Evolutionary conservation across 2,888 invertebrate species (phyloP), one percentile per base, ranked within the genome.

Genomic region (Dicyrtomina minuta): DNA sequence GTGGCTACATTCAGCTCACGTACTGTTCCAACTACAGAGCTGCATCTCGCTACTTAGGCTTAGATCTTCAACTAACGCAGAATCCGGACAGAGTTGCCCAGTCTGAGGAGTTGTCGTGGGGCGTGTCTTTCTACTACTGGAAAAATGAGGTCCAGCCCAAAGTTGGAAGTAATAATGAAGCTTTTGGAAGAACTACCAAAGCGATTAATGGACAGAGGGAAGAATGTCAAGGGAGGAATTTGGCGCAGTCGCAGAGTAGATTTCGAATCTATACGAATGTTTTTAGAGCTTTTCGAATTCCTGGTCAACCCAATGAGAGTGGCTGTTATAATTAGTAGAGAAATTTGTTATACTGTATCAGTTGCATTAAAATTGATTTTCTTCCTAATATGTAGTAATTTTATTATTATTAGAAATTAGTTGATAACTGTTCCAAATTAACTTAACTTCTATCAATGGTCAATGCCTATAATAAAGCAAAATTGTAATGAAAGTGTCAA

Each of bases 151-250:
- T 71, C 12, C 62, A 65, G 13, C 5, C 10, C 20, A 12, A 5
- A 12, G 56, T 55, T 2, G 65, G 64, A n/a, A 56, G 26, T 5
- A 2, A 26, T 1, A 24, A 55, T 6, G 56, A 41, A 1, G 20
- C 17, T 56, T 72, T 72, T 60, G 72, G 72, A 1, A 6, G 26
- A 5, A 61, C 70, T 22, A 72, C 72, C 5, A 70, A 64, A 20
- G 68, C 68, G 2, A 72, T 72, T 26, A 72, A 72, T 55, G 70
- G 72, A n/a, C 64, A 60, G 20, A 13, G 13, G n/a, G 68, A 68
- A 27, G n/a, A n/a, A n/a, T 68, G 68, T 49, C 59, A 64, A 20
- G 60, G 68, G 15, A 55, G 49, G 41, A 68, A 68, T 59, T 51
- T 20, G 12, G 24, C 24, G 12, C 8, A 41, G 8, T 12, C 43